Evolutionary conservation across 2,888 invertebrate species (phyloP), one percentile per base, ranked within the genome.

Genomic region (Pristionchus exspectatus): DNA sequence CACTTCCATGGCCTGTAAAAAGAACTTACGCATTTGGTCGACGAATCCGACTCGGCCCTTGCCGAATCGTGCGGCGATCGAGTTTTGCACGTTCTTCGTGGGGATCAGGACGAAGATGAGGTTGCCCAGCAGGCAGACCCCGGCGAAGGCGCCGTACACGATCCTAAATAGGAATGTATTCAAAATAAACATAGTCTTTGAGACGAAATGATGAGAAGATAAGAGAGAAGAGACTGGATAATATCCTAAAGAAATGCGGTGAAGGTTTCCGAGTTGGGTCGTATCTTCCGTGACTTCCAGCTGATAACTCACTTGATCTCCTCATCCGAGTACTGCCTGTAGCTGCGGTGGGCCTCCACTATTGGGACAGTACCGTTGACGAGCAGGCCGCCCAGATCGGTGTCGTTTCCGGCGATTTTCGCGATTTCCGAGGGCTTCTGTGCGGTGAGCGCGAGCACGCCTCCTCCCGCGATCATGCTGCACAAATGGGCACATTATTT

Each of bases 71-170:
- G 91, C 91, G 38, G 81, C 81, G 44, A 92, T 90, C 69, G 91
- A 92, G 50, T 91, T 91, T 5, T 90, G 89, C 4, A 92, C 90
- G 81, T 91, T 91, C 83, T 89, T 90, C 3, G 90, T 89, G 3
- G 92, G 92, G 27, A 92, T 90, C 0, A 91, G 50, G 5, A 90
- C 27, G 59, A 92, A 92, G 69, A 88, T 91, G 10, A 92, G 50
- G 24, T 92, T 91, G 14, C 90, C 91, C 4, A 91, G 5, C 2
- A 90, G 86, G 9, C 91, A 88, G 12, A 91, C 90, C 16, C 81
- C 90, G 1, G 90, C 63, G 69, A 92, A 91, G 1, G 90, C 91
- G 0, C 90, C 90, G 66, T 91, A 92, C 10, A 92, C 90, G 14
- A 91, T 90, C 66, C 89, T 38, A 90, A 59, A 90, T 50, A n/a